These are phyloP conservation scores for Belonocnema kinseyi DNA, from an alignment of 1,140 invertebrate species.

Conservation along the genomic window DNA sequence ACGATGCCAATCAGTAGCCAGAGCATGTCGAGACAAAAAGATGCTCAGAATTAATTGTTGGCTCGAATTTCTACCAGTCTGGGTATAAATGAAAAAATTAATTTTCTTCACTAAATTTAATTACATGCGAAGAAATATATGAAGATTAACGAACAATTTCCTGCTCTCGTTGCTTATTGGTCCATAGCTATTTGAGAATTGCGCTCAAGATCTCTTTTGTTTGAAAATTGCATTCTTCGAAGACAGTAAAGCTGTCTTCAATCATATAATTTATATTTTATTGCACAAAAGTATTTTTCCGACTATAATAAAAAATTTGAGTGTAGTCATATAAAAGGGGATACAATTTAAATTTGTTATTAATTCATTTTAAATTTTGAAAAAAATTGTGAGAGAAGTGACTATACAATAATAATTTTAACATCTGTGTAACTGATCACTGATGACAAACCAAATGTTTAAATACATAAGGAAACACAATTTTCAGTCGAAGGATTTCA, in stretches of 20 bases:
- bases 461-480: slow-evolving; percentile 5
- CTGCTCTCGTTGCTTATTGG: slow-evolving; percentile 6
- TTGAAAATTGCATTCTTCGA: neutral
- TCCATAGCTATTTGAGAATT: slow-evolving; percentile 14
- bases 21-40: slow-evolving; percentile 25
- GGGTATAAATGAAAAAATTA: neutral
- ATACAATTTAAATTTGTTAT: no score
- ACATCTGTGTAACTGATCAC: neutral
- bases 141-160: slow-evolving; percentile 19
- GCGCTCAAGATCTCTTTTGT: neutral
- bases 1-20: neutral
- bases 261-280: no score
- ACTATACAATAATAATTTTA: neutral
- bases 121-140: neutral
- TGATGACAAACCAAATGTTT: neutral
- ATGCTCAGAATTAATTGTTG: neutral
- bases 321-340: no score
- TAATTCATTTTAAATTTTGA: no score
- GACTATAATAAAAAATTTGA: no score
- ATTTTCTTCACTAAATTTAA: neutral
- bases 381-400: no score
- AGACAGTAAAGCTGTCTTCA: no score
- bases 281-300: no score
- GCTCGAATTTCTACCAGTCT: neutral
- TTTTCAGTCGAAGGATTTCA: slow-evolving; percentile 13